A percentile compares a stretch with the other conserved stretches of the same genome.
Conservation (phyloP, 2,113 vertebrate genomes). For the Sorex fumeus region DNA sequence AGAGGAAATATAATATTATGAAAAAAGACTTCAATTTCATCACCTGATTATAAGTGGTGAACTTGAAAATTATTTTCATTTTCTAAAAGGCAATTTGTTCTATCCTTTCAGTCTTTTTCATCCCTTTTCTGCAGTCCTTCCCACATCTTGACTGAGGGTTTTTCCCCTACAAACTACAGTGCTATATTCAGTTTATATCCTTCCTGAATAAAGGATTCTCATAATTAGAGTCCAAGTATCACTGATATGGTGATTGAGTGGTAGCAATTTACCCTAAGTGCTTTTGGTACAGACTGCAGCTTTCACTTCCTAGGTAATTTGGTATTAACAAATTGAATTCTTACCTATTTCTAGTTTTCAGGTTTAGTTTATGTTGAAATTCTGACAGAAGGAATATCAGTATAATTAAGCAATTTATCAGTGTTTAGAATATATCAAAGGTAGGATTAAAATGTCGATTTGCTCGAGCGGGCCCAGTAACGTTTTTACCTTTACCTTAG, state of each 20-base stretch:
- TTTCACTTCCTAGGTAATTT: not conserved
- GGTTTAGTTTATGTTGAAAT: conserved; percentile 5
- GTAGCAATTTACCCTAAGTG: not conserved
- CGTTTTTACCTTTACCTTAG: too few species aligned
- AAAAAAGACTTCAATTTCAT: not conserved
- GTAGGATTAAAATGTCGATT: conserved; percentile 5
- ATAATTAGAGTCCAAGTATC: not conserved
- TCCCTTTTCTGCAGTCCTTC: not conserved
- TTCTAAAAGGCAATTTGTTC: not conserved
- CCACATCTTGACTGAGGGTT: not conserved
- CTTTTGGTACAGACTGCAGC: too few species aligned
- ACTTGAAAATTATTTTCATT: not conserved
- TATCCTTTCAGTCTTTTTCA: not conserved
- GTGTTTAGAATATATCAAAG: not conserved
- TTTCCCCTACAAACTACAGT: not conserved
- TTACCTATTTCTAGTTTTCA: not conserved
- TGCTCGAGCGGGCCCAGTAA: too few species aligned
- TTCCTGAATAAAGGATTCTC: not conserved
- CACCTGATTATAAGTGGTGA: not conserved
- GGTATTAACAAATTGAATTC: not conserved
- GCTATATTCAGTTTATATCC: not conserved
- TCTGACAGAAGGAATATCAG: not conserved
- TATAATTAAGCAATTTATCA: not conserved
- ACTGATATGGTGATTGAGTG: not conserved
- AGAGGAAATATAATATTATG: not conserved